Percentiles rank a stretch among this genome's conserved stretches.
Conservation (phyloP, 2,888 invertebrate species). For the Drosophila dives region DNA sequence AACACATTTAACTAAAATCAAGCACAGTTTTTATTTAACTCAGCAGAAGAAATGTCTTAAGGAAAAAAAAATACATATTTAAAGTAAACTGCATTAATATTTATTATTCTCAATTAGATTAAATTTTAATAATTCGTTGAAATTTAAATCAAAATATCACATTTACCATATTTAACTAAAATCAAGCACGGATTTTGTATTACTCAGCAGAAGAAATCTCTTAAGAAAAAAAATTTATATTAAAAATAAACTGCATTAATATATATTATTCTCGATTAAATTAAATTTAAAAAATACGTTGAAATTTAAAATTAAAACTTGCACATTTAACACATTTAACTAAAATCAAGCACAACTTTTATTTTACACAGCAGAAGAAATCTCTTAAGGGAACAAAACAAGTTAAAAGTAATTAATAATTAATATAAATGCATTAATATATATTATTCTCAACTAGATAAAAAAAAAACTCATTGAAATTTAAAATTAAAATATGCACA, state of each 20-base stretch:
- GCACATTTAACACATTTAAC: slow-evolving; percentile 12
- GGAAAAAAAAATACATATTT: too few relatives aligned
- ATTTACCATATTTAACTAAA: slow-evolving; percentile 10
- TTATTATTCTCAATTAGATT: not conserved
- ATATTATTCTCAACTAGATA: not conserved
- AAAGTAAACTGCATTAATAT: not conserved
- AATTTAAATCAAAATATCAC: not conserved
- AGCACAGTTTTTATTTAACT: fast-evolving
- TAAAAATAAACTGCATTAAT: not conserved
- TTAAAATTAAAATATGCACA: not conserved
- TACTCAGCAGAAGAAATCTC: not conserved
- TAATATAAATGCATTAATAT: not conserved
- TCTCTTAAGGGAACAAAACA: too few relatives aligned
- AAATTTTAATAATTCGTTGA: fast-evolving
- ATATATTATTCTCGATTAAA: not conserved
- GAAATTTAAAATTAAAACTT: not conserved
- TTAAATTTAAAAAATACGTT: fast-evolving
- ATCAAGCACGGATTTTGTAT: fast-evolving
- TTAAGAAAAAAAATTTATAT: too few relatives aligned
- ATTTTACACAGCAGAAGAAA: too few relatives aligned
- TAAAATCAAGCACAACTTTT: fast-evolving
- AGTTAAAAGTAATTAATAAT: too few relatives aligned
- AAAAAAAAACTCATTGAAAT: fast-evolving
- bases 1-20: not conserved
- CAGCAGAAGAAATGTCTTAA: too few relatives aligned